These are phyloP conservation scores for Xenus cinereus DNA, from an alignment of 2,113 vertebrate species.

Conservation along the genomic window DNA sequence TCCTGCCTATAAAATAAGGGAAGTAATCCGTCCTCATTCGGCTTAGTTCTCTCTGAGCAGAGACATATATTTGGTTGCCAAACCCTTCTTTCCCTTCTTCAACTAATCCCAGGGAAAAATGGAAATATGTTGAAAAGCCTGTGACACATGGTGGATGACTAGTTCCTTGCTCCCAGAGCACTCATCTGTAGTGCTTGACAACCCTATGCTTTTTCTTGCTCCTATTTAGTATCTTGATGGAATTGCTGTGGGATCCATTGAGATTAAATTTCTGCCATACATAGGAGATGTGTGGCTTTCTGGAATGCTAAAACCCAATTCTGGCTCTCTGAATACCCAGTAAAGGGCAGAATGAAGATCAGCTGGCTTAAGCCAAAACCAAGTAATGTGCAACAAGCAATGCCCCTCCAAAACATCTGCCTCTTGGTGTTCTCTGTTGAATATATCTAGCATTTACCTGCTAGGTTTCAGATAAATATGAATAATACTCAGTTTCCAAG, in stretches of 20 bases:
- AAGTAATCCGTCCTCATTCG: conserved; percentile 46
- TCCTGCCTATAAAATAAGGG: conserved; percentile 19
- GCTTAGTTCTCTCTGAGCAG: neutral
- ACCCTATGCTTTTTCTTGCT: neutral
- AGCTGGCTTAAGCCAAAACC: neutral
- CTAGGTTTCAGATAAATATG: neutral
- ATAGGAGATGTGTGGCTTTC: neutral
- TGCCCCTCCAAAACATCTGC: neutral
- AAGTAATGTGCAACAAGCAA: neutral
- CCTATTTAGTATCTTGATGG: conserved; percentile 16
- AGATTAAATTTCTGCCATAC: neutral
- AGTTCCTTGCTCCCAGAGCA: neutral
- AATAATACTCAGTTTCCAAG: neutral
- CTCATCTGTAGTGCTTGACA: conserved; percentile 4
- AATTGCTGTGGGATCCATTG: conserved; percentile 13
- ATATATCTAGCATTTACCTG: neutral
- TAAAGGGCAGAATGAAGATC: neutral
- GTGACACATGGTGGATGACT: neutral
- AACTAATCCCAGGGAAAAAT: conserved; percentile 30
- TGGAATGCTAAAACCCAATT: neutral
- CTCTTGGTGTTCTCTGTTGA: neutral
- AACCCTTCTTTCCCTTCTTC: conserved; percentile 1
- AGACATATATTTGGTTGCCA: conserved; percentile 30
- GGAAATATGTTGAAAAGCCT: conserved; percentile 15
- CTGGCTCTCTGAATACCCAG: neutral